Evolutionary conservation across 2,113 vertebrate species (phyloP).

Genomic region (Macaca nemestrina): DNA sequence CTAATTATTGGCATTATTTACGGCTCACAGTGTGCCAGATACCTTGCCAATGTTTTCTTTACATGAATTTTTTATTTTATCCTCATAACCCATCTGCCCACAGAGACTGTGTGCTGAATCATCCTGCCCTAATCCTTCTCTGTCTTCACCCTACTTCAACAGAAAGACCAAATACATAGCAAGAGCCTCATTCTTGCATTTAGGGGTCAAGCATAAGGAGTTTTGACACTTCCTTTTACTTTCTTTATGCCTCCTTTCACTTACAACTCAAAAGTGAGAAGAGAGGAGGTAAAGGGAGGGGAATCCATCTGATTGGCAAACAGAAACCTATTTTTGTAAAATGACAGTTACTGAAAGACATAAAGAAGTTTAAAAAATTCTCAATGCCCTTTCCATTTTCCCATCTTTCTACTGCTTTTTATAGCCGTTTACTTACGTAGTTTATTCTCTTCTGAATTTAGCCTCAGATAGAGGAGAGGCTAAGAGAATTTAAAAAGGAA

Average conservation of each 20-base stretch:
- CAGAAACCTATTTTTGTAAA: conserved; percentile 22
- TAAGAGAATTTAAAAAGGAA: neutral
- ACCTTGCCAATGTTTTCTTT: neutral
- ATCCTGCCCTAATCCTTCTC: neutral
- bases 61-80: neutral
- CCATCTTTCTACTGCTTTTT: neutral
- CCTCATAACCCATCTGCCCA: neutral
- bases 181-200: neutral
- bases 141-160: neutral
- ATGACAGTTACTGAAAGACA: neutral
- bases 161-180: neutral
- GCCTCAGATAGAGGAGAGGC: neutral
- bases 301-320: neutral
- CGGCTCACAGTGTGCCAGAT: neutral
- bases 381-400: neutral
- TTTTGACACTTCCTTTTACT: neutral
- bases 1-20: neutral
- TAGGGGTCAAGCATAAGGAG: neutral
- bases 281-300: neutral
- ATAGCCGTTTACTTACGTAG: neutral
- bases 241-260: conserved; percentile 21
- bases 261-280: neutral
- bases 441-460: conserved; percentile 24
- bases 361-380: neutral
- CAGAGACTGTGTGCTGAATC: neutral